Evolutionary conservation across 2,797 vertebrate genomes (phyloP), one percentile per base, ranked within the genome.

Genomic region (Heliangelus exortis): DNA sequence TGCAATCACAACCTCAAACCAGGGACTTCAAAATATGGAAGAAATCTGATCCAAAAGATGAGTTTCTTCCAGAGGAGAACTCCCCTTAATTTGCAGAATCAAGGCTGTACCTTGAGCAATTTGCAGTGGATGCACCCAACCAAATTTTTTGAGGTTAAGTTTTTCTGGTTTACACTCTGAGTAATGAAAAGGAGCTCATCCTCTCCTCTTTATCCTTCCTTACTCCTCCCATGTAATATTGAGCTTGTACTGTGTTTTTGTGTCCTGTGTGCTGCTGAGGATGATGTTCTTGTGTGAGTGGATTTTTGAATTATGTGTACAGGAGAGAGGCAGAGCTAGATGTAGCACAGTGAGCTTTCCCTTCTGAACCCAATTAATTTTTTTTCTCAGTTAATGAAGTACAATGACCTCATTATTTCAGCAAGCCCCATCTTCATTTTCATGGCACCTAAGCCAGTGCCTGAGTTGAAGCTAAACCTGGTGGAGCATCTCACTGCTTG

Each of bases 61-160:
- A 29, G 25, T 36, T 71, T 76, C 4, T 51, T 65, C 16, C 33
- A 9, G n/a, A 5, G 36, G 39, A 58, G 19, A 47, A 1, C 19
- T 20, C 20, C 17, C 15, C 6, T 54, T 26, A 21, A 2, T 26
- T 36, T 68, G 29, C 15, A 65, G 73, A 47, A 10, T 28, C 2
- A 62, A 72, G 3, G 5, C n/a, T 0, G 0, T 5, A 4, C 17
- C 9, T 26, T 31, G 10, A 43, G 3, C 2, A 10, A 3, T 54
- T 28, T 45, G 36, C 18, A 41, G 47, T 8, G 8, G 18, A 25
- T 10, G 10, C 17, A 58, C 3, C 1, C 50, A 47, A 41, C 0
- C 4, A 6, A 0, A 2, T 10, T 81, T 80, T 34, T n/a, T 20
- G 33, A 9, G 15, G 7, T 43, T 19, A 33, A 22, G 11, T n/a